A percentile compares a stretch with the other conserved stretches of the same genome.
Evolutionary conservation across 2,797 vertebrate genomes (phyloP).

Genomic region (Acrossocheilus wenchowensis): DNA sequence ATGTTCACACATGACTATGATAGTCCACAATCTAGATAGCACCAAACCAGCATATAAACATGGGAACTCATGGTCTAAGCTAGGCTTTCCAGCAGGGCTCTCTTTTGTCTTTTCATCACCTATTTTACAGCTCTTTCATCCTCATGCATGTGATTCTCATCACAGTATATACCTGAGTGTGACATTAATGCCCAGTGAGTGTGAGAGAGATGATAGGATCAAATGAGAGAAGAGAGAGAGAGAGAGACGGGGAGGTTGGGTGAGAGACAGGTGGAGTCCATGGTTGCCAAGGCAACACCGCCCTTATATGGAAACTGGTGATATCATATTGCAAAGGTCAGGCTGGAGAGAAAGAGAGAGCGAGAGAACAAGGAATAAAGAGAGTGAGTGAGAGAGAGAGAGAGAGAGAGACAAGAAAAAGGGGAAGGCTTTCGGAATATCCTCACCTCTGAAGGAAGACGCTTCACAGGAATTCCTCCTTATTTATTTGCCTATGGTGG

Average conservation of each 20-base stretch:
- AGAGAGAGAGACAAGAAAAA: slow-evolving; percentile 4
- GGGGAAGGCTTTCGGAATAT: slow-evolving; percentile 59
- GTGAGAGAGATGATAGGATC: slow-evolving; percentile 31
- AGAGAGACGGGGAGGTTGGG: slow-evolving; percentile 55
- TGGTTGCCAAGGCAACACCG: slow-evolving; percentile 84
- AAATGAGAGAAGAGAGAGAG: background rate
- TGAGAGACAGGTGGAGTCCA: slow-evolving; percentile 89
- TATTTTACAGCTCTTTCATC: background rate
- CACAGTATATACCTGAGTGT: background rate
- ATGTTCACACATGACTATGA: background rate
- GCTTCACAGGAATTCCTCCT: slow-evolving; percentile 37
- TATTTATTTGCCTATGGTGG: slow-evolving; percentile 11
- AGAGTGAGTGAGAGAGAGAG: background rate
- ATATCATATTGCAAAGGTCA: slow-evolving; percentile 85
- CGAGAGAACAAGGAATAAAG: slow-evolving; percentile 38
- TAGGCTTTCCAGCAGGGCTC: background rate
- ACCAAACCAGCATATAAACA: background rate
- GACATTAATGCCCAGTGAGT: background rate
- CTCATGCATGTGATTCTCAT: background rate
- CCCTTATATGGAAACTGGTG: slow-evolving; percentile 76
- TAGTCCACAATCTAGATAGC: background rate
- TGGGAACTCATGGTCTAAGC: background rate
- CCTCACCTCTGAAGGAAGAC: slow-evolving; percentile 54
- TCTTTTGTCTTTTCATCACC: background rate
- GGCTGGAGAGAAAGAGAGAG: slow-evolving; percentile 65